Conservation (phyloP, 2,888 invertebrate species). For the Erynnis tages region DNA sequence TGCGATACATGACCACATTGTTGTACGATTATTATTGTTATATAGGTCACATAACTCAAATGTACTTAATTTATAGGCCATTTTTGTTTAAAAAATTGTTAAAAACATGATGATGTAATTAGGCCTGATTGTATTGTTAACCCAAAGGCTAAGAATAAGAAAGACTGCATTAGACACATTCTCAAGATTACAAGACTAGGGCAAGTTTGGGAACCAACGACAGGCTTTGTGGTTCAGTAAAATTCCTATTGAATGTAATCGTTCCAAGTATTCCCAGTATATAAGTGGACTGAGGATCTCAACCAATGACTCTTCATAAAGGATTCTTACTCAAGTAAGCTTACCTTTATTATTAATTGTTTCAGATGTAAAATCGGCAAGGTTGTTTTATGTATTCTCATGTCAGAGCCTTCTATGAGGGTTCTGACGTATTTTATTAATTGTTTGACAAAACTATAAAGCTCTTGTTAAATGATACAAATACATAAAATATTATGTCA, state of each 20-base stretch:
- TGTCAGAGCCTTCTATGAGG: too few relatives aligned
- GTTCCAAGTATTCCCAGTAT: too few relatives aligned
- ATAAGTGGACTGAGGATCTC: too few relatives aligned
- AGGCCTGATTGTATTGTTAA: constrained; percentile 14
- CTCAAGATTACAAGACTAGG: constrained; percentile 35
- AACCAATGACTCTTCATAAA: too few relatives aligned
- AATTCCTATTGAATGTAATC: neutral
- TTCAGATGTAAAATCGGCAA: too few relatives aligned
- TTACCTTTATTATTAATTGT: too few relatives aligned
- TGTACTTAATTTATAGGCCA: constrained; percentile 18
- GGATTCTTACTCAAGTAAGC: too few relatives aligned
- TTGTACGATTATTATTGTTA: constrained; percentile 11
- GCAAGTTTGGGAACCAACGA: neutral
- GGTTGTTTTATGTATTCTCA: too few relatives aligned
- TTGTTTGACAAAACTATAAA: too few relatives aligned
- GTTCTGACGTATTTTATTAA: too few relatives aligned
- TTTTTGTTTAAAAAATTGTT: constrained; percentile 19
- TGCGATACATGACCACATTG: constrained; percentile 5
- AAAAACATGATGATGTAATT: constrained; percentile 16
- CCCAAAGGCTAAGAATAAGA: constrained; percentile 36
- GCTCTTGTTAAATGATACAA: too few relatives aligned
- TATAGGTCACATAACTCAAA: constrained; percentile 12
- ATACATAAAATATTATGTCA: too few relatives aligned
- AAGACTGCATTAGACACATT: constrained; percentile 49
- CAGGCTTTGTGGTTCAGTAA: neutral